Evolutionary conservation across 1,140 invertebrate species (phyloP), one percentile per base, ranked within the genome.

Genomic region (Battus philenor): DNA sequence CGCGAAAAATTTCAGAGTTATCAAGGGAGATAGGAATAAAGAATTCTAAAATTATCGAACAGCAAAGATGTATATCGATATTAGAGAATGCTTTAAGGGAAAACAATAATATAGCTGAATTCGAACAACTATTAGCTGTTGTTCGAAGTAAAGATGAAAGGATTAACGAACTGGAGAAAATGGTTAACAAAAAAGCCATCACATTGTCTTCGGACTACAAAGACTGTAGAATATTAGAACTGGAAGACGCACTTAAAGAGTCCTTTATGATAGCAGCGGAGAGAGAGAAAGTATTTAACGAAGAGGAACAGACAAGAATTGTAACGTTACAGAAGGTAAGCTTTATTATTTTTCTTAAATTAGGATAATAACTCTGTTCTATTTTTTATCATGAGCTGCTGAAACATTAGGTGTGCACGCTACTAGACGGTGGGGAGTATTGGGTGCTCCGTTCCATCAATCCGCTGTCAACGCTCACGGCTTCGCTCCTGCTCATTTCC

Each of bases 201-300:
- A 68, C 76, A 10, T 44, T 41, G 4, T 48, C 54, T n/a, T 47
- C 39, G 12, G 61, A 64, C 11, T 57, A 64, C 27, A 80, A 67
- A 57, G 74, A 74, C 33, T 88, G 86, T 47, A 87, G 92, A 43
- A 93, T 96, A 54, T 88, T 92, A 55, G 93, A 95, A 79, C 73
- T 97, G 30, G 93, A 96, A 73, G 90, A 94, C 47, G 93, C 93
- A 3, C 79, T 96, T 13, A 88, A 90, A 47, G 90, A 91, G 59
- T 91, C 89, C 15, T 87, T 92, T 20, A 66, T 89, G 52, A 90
- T 92, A 50, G 89, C 90, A 8, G 87, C 88, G 1, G 90, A 92
- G 44, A 80, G 89, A 30, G 91, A 93, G 47, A 86, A 84, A 26
- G 89, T 90, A 54, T 86, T 92, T 15, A 89, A 88, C 54, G 69